Evolutionary conservation across 1,140 invertebrate species (phyloP).

Genomic region (Brachionus manjavacas): DNA sequence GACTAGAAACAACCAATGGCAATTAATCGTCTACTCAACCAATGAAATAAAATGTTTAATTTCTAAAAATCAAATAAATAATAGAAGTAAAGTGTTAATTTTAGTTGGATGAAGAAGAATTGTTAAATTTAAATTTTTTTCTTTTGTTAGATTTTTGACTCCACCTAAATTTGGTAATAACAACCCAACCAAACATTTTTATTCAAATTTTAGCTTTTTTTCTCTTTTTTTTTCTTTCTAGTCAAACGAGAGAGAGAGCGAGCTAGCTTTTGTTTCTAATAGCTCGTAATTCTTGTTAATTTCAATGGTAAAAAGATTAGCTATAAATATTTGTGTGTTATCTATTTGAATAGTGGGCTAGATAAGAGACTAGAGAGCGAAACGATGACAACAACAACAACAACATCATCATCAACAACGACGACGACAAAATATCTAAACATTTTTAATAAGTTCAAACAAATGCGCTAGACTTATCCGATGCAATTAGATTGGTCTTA

Average conservation of each 20-base stretch:
- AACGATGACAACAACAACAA: neutral
- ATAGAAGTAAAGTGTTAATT: slow-evolving; percentile 33
- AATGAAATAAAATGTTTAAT: slow-evolving; percentile 7
- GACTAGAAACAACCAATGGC: neutral
- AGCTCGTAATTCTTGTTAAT: slow-evolving; percentile 32
- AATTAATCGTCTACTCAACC: neutral
- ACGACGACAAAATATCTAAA: neutral
- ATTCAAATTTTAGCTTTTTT: neutral
- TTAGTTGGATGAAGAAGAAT: slow-evolving; percentile 35
- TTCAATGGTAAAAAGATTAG: slow-evolving; percentile 24
- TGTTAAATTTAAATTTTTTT: neutral
- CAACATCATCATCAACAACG: neutral
- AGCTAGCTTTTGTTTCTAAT: slow-evolving; percentile 4
- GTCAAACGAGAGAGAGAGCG: neutral
- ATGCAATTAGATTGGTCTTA: neutral
- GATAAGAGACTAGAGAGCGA: slow-evolving; percentile 18
- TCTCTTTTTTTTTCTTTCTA: slow-evolving; percentile 1
- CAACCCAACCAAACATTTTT: neutral
- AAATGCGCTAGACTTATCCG: neutral
- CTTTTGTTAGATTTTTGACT: neutral
- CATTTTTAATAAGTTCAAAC: slow-evolving; percentile 27
- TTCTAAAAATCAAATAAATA: slow-evolving; percentile 25
- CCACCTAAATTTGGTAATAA: neutral
- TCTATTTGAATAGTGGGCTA: slow-evolving; percentile 25
- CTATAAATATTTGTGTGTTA: slow-evolving; percentile 37